These are phyloP conservation scores for Pangasius macronema DNA, from an alignment of 2,797 vertebrate species.

Conservation along the genomic window DNA sequence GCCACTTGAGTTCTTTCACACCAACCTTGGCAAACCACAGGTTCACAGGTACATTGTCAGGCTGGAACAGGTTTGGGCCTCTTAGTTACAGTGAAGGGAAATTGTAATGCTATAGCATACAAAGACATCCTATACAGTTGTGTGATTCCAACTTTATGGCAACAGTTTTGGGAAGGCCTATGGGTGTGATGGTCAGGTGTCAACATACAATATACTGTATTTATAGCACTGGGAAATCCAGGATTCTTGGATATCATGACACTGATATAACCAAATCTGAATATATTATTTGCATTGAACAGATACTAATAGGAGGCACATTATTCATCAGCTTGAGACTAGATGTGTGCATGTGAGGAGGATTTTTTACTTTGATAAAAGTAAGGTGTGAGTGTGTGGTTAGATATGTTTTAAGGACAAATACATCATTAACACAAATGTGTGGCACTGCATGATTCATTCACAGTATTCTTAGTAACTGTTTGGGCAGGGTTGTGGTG, in stretches of 20 bases:
- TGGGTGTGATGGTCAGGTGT: too few species aligned
- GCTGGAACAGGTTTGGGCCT: not conserved
- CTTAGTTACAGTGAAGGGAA: not conserved
- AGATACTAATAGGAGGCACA: not conserved
- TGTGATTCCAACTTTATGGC: not conserved
- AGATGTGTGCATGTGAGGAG: not conserved
- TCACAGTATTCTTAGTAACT: not conserved
- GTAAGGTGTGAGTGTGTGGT: not conserved
- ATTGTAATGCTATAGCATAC: not conserved
- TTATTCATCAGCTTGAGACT: not conserved
- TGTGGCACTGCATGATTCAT: not conserved
- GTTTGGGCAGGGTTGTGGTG: not conserved
- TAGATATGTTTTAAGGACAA: not conserved
- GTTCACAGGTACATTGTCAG: not conserved
- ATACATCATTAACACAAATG: not conserved
- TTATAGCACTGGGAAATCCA: not conserved
- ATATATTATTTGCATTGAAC: not conserved
- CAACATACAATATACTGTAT: not conserved
- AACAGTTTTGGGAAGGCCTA: not conserved
- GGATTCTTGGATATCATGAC: not conserved
- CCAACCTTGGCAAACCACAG: not conserved
- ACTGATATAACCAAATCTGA: not conserved
- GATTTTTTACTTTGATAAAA: not conserved
- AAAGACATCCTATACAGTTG: too few species aligned
- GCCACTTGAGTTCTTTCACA: too few species aligned